Percentiles rank a stretch among this genome's conserved stretches.
Conservation (phyloP, 1,140 invertebrate genomes). For the Temnothorax longispinosus region DNA sequence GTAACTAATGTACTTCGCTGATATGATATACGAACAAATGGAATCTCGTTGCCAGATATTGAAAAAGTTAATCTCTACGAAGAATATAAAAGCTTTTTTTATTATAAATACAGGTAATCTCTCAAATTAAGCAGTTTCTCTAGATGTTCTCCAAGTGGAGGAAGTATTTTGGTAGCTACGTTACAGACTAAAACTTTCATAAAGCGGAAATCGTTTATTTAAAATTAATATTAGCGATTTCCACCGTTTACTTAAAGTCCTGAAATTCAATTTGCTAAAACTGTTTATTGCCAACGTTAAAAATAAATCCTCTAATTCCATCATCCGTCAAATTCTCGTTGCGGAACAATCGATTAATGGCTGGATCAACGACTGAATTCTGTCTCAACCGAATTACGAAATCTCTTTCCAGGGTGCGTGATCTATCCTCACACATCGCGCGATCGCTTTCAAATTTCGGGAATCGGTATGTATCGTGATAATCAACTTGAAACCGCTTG, state of each 20-base stretch:
- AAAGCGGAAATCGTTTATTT: neutral
- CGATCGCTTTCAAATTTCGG: conserved; percentile 23
- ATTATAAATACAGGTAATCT: neutral
- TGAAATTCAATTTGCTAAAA: neutral
- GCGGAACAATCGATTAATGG: neutral
- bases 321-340: neutral
- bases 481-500: conserved; percentile 44
- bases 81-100: neutral
- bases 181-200: neutral
- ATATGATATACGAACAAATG: neutral
- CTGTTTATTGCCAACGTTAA: neutral
- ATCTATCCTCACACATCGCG: neutral
- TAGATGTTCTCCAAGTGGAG: neutral
- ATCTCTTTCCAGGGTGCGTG: neutral
- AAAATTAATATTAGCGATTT: neutral
- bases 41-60: neutral
- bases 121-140: neutral
- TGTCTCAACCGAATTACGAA: neutral
- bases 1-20: neutral
- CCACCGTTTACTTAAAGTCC: neutral
- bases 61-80: neutral
- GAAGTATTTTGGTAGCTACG: neutral
- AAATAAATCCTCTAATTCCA: neutral
- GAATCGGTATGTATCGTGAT: neutral
- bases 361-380: neutral